Percentiles rank a stretch among this genome's conserved stretches.
These are phyloP conservation scores for Erebia ligea DNA, from an alignment of 2,888 invertebrate genomes.

Conservation along the genomic window DNA sequence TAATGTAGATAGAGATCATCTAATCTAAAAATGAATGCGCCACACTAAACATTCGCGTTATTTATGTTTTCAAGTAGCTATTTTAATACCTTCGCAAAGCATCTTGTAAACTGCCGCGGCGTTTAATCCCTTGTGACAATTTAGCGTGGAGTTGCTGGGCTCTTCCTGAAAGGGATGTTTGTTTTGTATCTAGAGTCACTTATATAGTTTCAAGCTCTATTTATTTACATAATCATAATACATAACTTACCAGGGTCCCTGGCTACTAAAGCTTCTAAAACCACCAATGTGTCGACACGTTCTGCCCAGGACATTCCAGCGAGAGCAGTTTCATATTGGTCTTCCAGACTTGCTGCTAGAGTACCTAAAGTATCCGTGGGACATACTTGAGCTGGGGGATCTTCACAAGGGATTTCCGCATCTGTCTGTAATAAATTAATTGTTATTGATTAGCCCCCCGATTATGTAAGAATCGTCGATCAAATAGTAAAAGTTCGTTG, in stretches of 20 bases:
- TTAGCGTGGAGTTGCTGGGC: constrained; percentile 97
- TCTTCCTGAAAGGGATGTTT: constrained; percentile 82
- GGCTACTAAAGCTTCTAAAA: constrained; percentile 89
- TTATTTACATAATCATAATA: neutral
- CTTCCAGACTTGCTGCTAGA: constrained; percentile 79
- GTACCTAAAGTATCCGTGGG: constrained; percentile 53
- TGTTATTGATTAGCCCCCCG: constrained; percentile 3
- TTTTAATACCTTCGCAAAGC: constrained; percentile 82
- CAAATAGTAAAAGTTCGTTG: no score
- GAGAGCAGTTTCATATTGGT: constrained; percentile 87
- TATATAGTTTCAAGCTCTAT: neutral
- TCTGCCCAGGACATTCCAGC: constrained; percentile 94
- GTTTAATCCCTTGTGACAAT: constrained; percentile 94
- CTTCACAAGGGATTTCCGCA: constrained; percentile 84
- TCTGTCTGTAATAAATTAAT: constrained; percentile 75
- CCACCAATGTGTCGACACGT: constrained; percentile 90
- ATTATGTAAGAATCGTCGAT: no score
- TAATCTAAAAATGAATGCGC: no score
- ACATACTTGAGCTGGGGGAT: constrained; percentile 48
- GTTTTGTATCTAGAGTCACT: neutral
- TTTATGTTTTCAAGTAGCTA: neutral
- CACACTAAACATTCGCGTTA: no score
- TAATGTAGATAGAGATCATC: no score
- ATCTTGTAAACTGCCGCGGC: constrained; percentile 91
- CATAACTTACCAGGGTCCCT: constrained; percentile 90